phyloP scores from a whole-genome alignment of 2,113 vertebrate genomes.

The Lanius ludovicianus region DNA sequence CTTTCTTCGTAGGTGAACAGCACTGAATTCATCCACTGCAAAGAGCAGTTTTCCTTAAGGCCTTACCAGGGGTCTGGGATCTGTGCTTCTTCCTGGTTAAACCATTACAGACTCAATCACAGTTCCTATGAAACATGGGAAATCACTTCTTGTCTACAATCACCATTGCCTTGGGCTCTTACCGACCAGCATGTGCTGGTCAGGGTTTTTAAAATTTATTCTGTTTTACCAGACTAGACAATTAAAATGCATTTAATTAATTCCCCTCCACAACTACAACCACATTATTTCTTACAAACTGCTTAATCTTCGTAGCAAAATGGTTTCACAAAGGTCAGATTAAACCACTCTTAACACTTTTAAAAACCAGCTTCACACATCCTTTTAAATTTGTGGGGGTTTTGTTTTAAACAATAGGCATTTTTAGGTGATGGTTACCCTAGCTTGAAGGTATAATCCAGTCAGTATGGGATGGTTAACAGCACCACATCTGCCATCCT shows the following conservation, averaged over 20 bases:
- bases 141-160: background rate
- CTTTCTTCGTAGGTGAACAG: conserved; percentile 62
- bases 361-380: background rate
- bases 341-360: background rate
- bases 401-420: background rate
- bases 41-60: conserved; percentile 38
- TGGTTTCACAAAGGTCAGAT: background rate
- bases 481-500: background rate
- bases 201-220: background rate
- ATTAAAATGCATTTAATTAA: background rate
- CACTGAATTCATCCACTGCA: conserved; percentile 73
- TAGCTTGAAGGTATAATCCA: background rate
- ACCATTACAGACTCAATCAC: background rate
- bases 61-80: background rate
- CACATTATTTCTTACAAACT: background rate
- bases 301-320: background rate
- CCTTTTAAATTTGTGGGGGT: background rate
- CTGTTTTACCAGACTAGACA: background rate
- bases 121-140: background rate
- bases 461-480: background rate
- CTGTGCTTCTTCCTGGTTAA: background rate
- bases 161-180: background rate
- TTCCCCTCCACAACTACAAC: background rate
- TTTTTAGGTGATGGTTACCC: background rate
- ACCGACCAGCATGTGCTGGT: background rate